Percentiles rank a stretch among this genome's conserved stretches.
These are phyloP conservation scores for Polypedilum vanderplanki DNA, from an alignment of 1,140 invertebrate species.

Conservation along the genomic window DNA sequence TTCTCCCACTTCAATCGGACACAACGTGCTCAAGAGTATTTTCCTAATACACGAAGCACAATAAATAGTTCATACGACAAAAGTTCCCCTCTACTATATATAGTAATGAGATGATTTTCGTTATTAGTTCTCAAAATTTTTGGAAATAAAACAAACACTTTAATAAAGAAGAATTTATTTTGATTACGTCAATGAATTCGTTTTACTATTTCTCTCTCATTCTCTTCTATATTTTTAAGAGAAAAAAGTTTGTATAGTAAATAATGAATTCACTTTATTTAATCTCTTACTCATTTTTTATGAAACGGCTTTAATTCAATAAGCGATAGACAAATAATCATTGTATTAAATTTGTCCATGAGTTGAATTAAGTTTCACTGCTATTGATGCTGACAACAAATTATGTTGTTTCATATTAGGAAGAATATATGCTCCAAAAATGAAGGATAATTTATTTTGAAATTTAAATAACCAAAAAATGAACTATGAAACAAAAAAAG, in stretches of 20 bases:
- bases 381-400: neutral
- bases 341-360: neutral
- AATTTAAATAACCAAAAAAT: neutral
- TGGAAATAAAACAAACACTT: neutral
- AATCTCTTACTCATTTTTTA: neutral
- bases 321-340: slow-evolving; percentile 12
- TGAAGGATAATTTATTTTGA: slow-evolving; percentile 7
- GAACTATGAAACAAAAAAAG: neutral
- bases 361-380: neutral
- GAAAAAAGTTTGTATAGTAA: neutral
- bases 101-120: neutral
- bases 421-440: too few relatives aligned
- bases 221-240: neutral
- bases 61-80: neutral
- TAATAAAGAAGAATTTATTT: neutral
- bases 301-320: neutral
- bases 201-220: too few relatives aligned
- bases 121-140: slow-evolving; percentile 8
- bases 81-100: neutral
- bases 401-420: too few relatives aligned
- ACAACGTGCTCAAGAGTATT: slow-evolving; percentile 24
- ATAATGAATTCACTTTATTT: slow-evolving; percentile 19
- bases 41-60: neutral
- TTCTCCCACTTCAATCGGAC: neutral
- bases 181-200: neutral